phyloP scores from a whole-genome alignment of 2,888 invertebrate species.

The Halocaridina rubra region DNA sequence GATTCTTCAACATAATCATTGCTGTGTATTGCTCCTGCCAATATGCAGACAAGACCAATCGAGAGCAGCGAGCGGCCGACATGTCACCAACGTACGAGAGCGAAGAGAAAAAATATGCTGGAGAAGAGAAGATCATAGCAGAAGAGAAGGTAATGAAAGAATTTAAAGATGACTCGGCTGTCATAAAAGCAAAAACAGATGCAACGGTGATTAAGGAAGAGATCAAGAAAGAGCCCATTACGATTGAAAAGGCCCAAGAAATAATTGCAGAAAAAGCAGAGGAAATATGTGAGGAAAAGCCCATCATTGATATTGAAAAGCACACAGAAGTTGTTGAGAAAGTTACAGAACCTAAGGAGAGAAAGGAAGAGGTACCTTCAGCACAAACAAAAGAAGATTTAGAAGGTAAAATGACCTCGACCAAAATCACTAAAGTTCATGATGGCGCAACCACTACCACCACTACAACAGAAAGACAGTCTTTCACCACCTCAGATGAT shows the following conservation, averaged over 20 bases:
- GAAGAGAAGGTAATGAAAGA: slow-evolving; percentile 43
- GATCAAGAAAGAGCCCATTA: not conserved
- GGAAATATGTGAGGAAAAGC: slow-evolving; percentile 31
- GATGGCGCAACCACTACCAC: slow-evolving; percentile 22
- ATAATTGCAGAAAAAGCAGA: not conserved
- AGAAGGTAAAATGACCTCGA: slow-evolving; percentile 16
- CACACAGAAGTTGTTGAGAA: slow-evolving; percentile 6
- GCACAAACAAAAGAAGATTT: not conserved
- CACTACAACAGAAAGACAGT: slow-evolving; percentile 41
- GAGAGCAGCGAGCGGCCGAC: slow-evolving; percentile 46
- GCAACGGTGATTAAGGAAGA: not conserved
- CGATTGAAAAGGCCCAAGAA: not conserved
- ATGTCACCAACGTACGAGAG: slow-evolving; percentile 62
- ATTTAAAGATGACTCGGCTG: not conserved
- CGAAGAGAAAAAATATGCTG: slow-evolving; percentile 63
- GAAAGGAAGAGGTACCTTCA: not conserved
- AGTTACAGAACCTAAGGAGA: not conserved
- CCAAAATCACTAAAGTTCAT: slow-evolving; percentile 20
- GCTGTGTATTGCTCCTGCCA: slow-evolving; percentile 43
- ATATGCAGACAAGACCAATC: slow-evolving; percentile 51
- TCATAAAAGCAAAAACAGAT: slow-evolving; percentile 16
- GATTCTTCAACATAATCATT: not conserved
- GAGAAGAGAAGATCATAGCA: slow-evolving; percentile 60
- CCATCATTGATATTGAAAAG: not conserved
- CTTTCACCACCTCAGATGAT: slow-evolving; percentile 45